Evolutionary conservation across 1,140 invertebrate species (phyloP).

Genomic region (Tetragonula clypearis): DNA sequence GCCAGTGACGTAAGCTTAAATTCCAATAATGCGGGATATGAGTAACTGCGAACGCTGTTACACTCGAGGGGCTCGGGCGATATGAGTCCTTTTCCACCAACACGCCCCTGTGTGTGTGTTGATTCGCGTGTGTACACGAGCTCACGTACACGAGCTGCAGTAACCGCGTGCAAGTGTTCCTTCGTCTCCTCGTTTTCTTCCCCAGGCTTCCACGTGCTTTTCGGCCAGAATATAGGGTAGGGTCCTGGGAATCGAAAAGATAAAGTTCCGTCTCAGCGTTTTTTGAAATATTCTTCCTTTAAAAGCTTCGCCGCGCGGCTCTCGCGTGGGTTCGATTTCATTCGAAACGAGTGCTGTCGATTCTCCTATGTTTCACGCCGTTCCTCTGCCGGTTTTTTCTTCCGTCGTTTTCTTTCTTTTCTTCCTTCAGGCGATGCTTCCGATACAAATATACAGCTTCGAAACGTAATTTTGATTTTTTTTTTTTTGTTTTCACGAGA

Average conservation of each 20-base stretch:
- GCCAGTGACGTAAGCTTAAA: conserved; percentile 42
- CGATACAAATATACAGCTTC: background rate
- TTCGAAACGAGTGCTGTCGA: background rate
- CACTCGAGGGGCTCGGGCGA: conserved; percentile 48
- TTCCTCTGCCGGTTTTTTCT: background rate
- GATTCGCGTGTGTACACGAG: too few relatives aligned
- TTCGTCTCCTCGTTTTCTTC: conserved; percentile 25
- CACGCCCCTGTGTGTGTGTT: background rate
- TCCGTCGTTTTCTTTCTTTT: background rate
- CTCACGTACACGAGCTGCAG: too few relatives aligned
- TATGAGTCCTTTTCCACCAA: conserved; percentile 59
- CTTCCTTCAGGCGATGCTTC: background rate
- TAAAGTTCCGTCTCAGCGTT: conserved; percentile 65
- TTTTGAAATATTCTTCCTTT: conserved; percentile 58
- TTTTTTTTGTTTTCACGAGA: too few relatives aligned
- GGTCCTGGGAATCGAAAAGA: conserved; percentile 59
- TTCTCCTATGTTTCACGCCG: too few relatives aligned
- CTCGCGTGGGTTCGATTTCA: conserved; percentile 30
- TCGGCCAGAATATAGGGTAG: conserved; percentile 34
- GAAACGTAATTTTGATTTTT: background rate
- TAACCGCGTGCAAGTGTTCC: background rate
- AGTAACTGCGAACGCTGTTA: conserved; percentile 45
- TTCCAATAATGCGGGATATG: conserved; percentile 70
- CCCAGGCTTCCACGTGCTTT: background rate
- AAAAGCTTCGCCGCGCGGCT: conserved; percentile 2